Conservation (phyloP, 2,797 vertebrate species). For the Cryptoprocta ferox region DNA sequence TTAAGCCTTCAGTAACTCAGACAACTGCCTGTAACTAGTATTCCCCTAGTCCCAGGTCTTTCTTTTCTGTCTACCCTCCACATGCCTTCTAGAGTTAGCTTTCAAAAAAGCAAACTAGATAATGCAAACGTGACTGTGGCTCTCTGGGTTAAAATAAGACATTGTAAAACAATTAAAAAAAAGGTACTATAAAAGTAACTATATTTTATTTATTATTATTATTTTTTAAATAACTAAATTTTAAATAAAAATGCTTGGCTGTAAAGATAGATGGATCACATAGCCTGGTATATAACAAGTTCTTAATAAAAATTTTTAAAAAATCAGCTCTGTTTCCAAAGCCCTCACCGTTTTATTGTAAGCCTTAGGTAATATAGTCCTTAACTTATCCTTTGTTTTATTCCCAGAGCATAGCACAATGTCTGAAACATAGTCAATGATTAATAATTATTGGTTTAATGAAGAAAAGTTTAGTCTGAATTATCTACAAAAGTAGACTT, state of each 20-base stretch:
- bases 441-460: background rate
- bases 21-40: background rate
- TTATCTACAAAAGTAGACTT: slow-evolving; percentile 3
- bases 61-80: background rate
- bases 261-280: background rate
- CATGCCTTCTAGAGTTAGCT: background rate
- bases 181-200: background rate
- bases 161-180: background rate
- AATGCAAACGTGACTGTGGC: background rate
- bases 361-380: background rate
- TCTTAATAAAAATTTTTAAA: background rate
- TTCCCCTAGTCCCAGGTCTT: background rate
- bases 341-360: background rate
- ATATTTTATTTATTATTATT: too few species aligned
- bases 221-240: too few species aligned
- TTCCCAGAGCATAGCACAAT: background rate
- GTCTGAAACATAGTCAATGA: background rate
- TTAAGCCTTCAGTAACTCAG: background rate
- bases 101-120: background rate
- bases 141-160: background rate
- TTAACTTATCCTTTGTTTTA: slow-evolving; percentile 25
- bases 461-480: slow-evolving; percentile 14
- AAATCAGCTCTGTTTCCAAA: background rate
- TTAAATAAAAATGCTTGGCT: background rate
- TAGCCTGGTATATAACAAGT: background rate